Conservation (phyloP, 2,888 invertebrate genomes). For the Amiota minor region DNA sequence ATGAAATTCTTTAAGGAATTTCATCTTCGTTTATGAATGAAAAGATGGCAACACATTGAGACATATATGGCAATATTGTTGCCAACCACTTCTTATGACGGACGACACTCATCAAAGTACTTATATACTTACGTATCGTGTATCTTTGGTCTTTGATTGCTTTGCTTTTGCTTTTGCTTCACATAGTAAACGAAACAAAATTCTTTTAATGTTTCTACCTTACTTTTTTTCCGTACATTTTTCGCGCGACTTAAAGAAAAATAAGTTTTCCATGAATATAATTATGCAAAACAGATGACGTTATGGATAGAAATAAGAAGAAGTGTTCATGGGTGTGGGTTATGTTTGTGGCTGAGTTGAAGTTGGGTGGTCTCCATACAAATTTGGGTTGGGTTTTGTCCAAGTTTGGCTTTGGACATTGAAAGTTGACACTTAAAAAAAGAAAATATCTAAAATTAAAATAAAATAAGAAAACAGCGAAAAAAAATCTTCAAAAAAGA, state of each 20-base stretch:
- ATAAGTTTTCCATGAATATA: constrained; percentile 71
- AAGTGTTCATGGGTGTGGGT: background rate
- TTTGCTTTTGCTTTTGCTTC: no score
- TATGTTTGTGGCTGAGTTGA: constrained; percentile 16
- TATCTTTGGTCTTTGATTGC: no score
- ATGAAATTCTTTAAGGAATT: constrained; percentile 13
- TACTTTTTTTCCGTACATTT: constrained; percentile 24
- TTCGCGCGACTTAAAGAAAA: constrained; percentile 55
- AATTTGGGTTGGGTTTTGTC: no score
- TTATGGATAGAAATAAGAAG: constrained; percentile 16
- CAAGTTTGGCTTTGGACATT: constrained; percentile 14
- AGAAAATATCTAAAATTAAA: constrained; percentile 21
- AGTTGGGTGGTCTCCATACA: background rate
- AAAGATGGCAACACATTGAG: background rate
- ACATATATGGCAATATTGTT: background rate
- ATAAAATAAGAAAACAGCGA: constrained; percentile 31
- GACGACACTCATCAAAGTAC: no score
- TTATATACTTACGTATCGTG: no score
- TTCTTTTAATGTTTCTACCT: no score
- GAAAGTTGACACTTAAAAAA: constrained; percentile 45
- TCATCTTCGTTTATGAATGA: background rate
- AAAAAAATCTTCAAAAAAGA: constrained; percentile 39
- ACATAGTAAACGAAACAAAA: no score
- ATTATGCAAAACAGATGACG: constrained; percentile 67
- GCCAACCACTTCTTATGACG: background rate